Base-by-base conservation (phyloP, 2,888 invertebrate genomes). In the Autographa pulchrina region DNA sequence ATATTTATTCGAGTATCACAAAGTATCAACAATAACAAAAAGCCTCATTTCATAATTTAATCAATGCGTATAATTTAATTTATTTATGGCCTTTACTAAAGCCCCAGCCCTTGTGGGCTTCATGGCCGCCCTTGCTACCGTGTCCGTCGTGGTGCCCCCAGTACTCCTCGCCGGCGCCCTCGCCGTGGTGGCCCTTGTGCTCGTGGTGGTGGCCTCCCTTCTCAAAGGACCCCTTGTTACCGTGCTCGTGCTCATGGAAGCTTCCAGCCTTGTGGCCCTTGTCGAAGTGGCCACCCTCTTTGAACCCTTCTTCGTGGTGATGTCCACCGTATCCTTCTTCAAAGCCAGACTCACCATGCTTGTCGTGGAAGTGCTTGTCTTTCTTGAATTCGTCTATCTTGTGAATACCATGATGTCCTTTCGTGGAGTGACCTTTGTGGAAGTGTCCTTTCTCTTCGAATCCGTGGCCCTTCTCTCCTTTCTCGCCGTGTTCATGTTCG, bases 301-400 rank as follows among this genome's bases (percentile, higher is more conserved):
- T 97, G 92, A 97, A 97, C 56, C 97, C 97, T 78, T 97, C 97
- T 88, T 97, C 97, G 85, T 98, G 97, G 87, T 98, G 97, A 90
- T 97, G 97, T 58, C 96, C 97, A 65, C 98, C 98, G 87, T 98
- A 97, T 77, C 97, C 97, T 89, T 97, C 97, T 91, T 98, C 98
- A 82, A 97, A 97, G 1, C 97, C 98, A 69, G 97, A 97, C 81
- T 98, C 98, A 81, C 98, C 98, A 86, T 98, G 97, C 89, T 98
- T 98, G 85, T 98, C 98, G 90, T 97, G 98, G 97, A 98, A 98
- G 90, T 98, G 98, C 85, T 98, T 98, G 86, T 98, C 97, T 90
- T 98, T 98, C 89, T 98, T 98, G 93, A 97, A 98, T 91, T 98
- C 98, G 91, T 98, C 98, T 90, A 98, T 90, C 90, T 98, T 98